Evolutionary conservation across 2,797 vertebrate genomes (phyloP), one percentile per base, ranked within the genome.

Genomic region (Acanthurus tractus): DNA sequence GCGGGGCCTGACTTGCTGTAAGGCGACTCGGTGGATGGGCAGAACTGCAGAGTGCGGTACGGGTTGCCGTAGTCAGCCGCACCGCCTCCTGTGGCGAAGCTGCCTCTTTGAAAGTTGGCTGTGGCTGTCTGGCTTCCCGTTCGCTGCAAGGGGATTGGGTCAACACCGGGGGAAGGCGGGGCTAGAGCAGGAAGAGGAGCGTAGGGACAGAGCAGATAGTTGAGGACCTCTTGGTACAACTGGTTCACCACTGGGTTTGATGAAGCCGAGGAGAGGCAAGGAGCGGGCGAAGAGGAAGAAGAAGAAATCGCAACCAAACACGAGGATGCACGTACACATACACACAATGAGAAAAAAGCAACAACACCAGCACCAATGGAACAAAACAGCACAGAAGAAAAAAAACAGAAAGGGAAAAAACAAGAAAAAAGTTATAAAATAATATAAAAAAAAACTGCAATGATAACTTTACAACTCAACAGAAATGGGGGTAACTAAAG

Each of bases 81-180:
- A 4, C 93, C 89, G 70, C 96, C 95, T 82, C 96, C 97, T 2
- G 96, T 93, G 15, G 97, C 96, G 52, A 98, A 99, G 95, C 97
- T 97, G 90, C 96, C 95, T 93, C 98, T 96, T 92, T 99, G 98
- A 92, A 97, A 99, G 81, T 97, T 97, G 87, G 93, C 95, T 0
- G 96, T 85, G 80, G 97, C 89, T 25, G 95, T 98, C 96, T 98
- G 98, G 94, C 98, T 99, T 94, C 96, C 97, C 56, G 98, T 97
- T 95, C 98, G 97, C 97, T 99, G 98, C 96, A 99, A 97, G 95
- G 98, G 98, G 97, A 96, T 96, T 95, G 98, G 97, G 95, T 99
- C 98, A 93, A 99, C 97, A 97, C 97, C 97, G 20, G 98, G 98
- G 95, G 98, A 99, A 90, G 98, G 95, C 88, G 98, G 98, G 96